Percentiles rank a stretch among this genome's conserved stretches.
phyloP scores from a whole-genome alignment of 2,888 invertebrate genomes.

The Didymodactylos carnosus region DNA sequence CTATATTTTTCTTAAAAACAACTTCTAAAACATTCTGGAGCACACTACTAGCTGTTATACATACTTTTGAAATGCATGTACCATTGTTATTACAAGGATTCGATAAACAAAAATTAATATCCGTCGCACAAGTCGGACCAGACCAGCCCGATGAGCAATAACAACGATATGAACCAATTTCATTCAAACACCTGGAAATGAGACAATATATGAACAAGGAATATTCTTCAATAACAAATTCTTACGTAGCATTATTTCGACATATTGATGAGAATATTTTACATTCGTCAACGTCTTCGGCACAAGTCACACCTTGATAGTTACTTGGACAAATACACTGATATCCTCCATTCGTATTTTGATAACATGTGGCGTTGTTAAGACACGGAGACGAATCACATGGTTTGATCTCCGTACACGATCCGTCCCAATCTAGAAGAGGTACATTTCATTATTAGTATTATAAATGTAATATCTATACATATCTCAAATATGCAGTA shows the following conservation, averaged over 20 bases:
- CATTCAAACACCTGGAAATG: not conserved
- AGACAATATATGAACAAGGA: too few species aligned
- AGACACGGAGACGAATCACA: not conserved
- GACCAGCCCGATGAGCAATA: not conserved
- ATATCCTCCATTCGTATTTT: not conserved
- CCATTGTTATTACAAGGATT: not conserved
- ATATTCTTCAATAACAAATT: too few species aligned
- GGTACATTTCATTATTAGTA: not conserved
- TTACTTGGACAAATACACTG: not conserved
- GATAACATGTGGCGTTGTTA: not conserved
- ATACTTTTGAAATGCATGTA: not conserved
- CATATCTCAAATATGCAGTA: too few species aligned
- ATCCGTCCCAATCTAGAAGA: not conserved
- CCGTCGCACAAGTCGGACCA: not conserved
- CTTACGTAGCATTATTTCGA: not conserved
- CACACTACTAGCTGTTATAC: too few species aligned
- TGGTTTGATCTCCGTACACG: not conserved
- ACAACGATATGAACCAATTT: not conserved
- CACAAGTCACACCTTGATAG: not conserved
- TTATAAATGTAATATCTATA: too few species aligned
- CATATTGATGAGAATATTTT: not conserved
- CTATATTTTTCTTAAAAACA: too few species aligned
- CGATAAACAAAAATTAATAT: not conserved
- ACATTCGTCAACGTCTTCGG: not conserved
- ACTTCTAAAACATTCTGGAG: too few species aligned